These are phyloP conservation scores for Pocillopora damicornis DNA, from an alignment of 64 coral and sea anemone species.

Conservation along the genomic window DNA sequence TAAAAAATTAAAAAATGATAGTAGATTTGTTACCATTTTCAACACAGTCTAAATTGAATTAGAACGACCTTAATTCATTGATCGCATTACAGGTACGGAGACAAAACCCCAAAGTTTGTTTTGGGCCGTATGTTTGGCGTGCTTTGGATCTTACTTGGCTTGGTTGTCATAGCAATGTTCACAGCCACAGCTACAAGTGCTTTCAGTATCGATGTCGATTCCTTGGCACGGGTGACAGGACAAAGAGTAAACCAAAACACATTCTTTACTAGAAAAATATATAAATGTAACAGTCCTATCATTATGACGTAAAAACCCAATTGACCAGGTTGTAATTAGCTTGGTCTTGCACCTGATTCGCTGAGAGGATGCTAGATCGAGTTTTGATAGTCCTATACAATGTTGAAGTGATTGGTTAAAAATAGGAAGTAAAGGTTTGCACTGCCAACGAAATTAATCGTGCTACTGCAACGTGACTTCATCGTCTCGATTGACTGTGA, in stretches of 20 bases:
- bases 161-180: constrained; percentile 72
- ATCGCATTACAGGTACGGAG: constrained; percentile 56
- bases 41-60: not conserved
- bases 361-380: too few species aligned
- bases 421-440: too few species aligned
- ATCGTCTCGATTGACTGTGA: too few species aligned
- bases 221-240: constrained; percentile 6
- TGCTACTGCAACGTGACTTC: too few species aligned
- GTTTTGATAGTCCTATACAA: too few species aligned
- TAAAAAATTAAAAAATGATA: too few species aligned
- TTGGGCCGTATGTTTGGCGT: constrained; percentile 80
- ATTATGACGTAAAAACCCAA: too few species aligned
- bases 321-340: too few species aligned
- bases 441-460: too few species aligned
- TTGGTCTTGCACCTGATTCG: too few species aligned
- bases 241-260: constrained; percentile 13
- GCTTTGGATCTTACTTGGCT: constrained; percentile 64
- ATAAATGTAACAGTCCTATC: not conserved
- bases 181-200: constrained; percentile 73
- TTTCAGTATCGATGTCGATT: constrained; percentile 2
- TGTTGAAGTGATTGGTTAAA: too few species aligned
- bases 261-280: not conserved
- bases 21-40: not conserved
- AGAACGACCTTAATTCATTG: not conserved
- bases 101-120: constrained; percentile 74